These are phyloP conservation scores for Anticlea derivata DNA, from an alignment of 2,888 invertebrate species.

Conservation along the genomic window DNA sequence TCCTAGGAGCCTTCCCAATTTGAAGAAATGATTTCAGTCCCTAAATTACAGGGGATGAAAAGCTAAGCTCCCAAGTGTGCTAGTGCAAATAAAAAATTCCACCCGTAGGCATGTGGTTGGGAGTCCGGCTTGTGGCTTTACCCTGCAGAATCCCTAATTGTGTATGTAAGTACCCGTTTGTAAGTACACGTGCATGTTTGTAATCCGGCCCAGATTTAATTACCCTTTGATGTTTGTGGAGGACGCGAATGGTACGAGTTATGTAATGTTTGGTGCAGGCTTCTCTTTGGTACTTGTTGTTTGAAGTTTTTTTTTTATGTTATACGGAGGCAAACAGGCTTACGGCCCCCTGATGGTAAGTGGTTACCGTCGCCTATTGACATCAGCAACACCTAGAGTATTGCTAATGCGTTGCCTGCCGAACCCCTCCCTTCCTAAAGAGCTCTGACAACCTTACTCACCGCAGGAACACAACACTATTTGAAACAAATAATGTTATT, in stretches of 20 bases:
- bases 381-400: too few species aligned
- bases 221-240: conserved; percentile 26
- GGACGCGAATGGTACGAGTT: background rate
- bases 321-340: too few species aligned
- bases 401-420: too few species aligned
- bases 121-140: conserved; percentile 12
- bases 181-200: conserved; percentile 22
- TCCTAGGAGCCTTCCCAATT: too few species aligned
- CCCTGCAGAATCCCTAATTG: conserved; percentile 25
- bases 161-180: conserved; percentile 25
- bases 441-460: too few species aligned
- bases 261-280: conserved; percentile 13
- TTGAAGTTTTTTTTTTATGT: too few species aligned
- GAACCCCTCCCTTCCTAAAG: too few species aligned
- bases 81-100: conserved; percentile 21
- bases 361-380: too few species aligned
- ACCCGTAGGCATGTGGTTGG: background rate
- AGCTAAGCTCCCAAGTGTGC: background rate
- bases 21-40: conserved; percentile 2
- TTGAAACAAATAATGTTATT: too few species aligned
- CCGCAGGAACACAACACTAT: too few species aligned
- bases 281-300: background rate
- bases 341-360: too few species aligned
- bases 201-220: conserved; percentile 28
- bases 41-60: conserved; percentile 6